Evolutionary conservation across 2,113 vertebrate species (phyloP), one percentile per base, ranked within the genome.

Genomic region (Rhineura floridana): DNA sequence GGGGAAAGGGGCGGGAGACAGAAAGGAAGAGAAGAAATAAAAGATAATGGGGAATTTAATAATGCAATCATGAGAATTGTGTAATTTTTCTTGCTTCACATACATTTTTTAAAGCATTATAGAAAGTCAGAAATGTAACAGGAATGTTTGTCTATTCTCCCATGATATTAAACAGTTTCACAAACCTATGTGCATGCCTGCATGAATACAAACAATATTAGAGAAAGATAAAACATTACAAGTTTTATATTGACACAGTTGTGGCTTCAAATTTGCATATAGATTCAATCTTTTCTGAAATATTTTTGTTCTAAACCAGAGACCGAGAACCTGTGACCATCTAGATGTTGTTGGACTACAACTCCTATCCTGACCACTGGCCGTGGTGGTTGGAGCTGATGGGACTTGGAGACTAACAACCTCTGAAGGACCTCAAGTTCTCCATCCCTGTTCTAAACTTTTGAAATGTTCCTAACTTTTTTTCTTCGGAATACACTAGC

Each of bases 141-240:
- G 46, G 23, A 81, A 42, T 50, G 13, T 42, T 9, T 52, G 30
- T 33, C 42, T 42, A 39, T 9, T 23, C 13, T 4, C 59, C 21
- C 21, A 42, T 2, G 28, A 36, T 3, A 1, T 21, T 10, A 10
- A 11, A 11, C 6, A 75, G 19, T 75, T 75, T 75, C 72, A 75
- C 72, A 75, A 79, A n/a, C 5, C 2, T 13, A 19, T 12, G 19
- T 88, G 42, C 88, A 81, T 0, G 0, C 2, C 63, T 70, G 8
- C 11, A 36, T 63, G 87, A 92, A 91, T 63, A 94, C 81, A 50
- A 46, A 83, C 76, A 59, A 85, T 84, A 89, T 87, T 92, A 84
- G 92, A 55, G 50, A 79, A 75, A 82, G 50, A 81, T 50, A 82
- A 92, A 67, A 88, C 33, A 7, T 80, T 62, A 81, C 0, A 0